Evolutionary conservation across 2,113 vertebrate species (phyloP), one percentile per base, ranked within the genome.

Genomic region (Pterocles orientalis): DNA sequence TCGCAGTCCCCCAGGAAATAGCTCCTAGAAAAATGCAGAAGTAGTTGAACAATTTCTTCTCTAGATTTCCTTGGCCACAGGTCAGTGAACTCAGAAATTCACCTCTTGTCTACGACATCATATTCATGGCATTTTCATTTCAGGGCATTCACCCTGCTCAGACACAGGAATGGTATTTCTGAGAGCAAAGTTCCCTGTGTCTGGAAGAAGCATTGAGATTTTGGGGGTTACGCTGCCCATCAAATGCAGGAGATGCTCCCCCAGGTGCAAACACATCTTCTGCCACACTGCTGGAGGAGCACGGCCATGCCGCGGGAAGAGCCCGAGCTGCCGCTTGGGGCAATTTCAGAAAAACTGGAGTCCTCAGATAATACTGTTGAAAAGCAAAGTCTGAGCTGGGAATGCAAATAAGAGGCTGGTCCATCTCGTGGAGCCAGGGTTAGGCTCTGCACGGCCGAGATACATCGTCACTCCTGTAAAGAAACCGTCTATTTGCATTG

Each of bases 1-100:
- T 99, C 9, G 99, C 98, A 10, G 98, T 99, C 34, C 98, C 98
- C 99, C 99, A 99, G 72, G 99, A 99, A 94, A 99, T 98, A 4
- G 99, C 98, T 91, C 99, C 99, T 99, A 97, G 72, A 92, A 95
- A 89, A 96, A 95, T 45, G 62, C 72, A 97, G 54, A 92, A 69
- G 69, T 17, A 39, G 43, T 56, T 94, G 73, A 91, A 66, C 71
- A 54, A 79, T 71, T 71, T 71, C 69, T 90, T 84, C 76, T 79
- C 36, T 86, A 0, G 45, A 15, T 25, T 60, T 84, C 65, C 34
- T 60, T 24, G 23, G 33, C 14, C 0, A 0, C 43, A 88, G 77
- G 48, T 73, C 73, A 78, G 14, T 18, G 81, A 81, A 36, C 82
- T 75, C 83, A 76, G 31, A 72, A 72, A 65, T 36, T n/a, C 69